Evolutionary conservation across 2,113 vertebrate species (phyloP).

Genomic region (Aspiorhynchus laticeps): DNA sequence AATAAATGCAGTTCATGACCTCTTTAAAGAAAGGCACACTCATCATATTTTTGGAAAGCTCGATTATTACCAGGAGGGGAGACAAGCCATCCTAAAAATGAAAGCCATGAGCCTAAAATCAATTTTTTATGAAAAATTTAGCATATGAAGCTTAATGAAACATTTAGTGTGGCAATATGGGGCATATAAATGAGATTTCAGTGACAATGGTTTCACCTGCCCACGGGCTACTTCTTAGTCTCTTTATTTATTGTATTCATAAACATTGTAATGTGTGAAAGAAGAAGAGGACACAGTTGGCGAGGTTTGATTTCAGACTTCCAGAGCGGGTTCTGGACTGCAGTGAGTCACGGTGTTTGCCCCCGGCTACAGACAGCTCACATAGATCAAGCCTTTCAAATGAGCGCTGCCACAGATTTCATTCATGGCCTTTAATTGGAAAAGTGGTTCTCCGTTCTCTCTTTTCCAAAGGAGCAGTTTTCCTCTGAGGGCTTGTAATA

Average conservation of each 20-base stretch:
- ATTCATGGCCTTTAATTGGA: conserved; percentile 47
- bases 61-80: not conserved
- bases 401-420: conserved; percentile 38
- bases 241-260: conserved; percentile 52
- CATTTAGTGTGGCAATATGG: conserved; percentile 15
- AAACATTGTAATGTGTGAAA: conserved; percentile 36
- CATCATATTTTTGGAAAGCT: not conserved
- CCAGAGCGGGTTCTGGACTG: conserved; percentile 1
- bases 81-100: not conserved
- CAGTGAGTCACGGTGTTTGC: conserved; percentile 32
- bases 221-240: conserved; percentile 15
- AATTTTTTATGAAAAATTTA: conserved; percentile 12
- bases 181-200: conserved; percentile 22
- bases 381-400: conserved; percentile 50
- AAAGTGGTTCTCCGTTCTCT: conserved; percentile 1
- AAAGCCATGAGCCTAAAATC: not conserved
- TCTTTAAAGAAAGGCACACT: not conserved
- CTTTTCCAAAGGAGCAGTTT: conserved; percentile 21
- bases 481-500: conserved; percentile 54
- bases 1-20: not conserved
- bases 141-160: conserved; percentile 28
- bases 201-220: conserved; percentile 21
- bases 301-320: conserved; percentile 39
- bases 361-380: conserved; percentile 47
- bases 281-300: conserved; percentile 22